These are phyloP conservation scores for Drosophila peninsularis DNA, from an alignment of 2,888 invertebrate genomes.

Conservation along the genomic window DNA sequence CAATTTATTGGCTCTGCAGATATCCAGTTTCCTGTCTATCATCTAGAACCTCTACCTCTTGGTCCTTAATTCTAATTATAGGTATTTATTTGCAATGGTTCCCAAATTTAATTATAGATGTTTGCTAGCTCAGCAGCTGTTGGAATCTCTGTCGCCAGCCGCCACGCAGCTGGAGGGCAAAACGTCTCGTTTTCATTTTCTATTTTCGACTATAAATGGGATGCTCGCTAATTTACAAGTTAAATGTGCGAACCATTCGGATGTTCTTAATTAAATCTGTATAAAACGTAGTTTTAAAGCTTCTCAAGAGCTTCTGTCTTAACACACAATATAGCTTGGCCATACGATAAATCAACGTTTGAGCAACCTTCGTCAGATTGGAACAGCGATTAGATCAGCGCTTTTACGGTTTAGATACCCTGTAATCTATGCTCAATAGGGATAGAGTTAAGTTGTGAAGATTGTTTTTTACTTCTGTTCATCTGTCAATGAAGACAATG, in stretches of 20 bases:
- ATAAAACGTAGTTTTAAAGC: constrained; percentile 25
- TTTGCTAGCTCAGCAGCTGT: constrained; percentile 40
- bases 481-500: no score
- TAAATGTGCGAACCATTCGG: constrained; percentile 55
- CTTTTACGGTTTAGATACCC: constrained; percentile 2
- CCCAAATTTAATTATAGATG: constrained; percentile 21
- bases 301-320: constrained; percentile 37
- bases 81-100: constrained; percentile 1
- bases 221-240: constrained; percentile 71
- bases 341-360: constrained; percentile 56
- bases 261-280: constrained; percentile 59
- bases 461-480: no score
- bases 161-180: constrained; percentile 60
- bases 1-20: neutral
- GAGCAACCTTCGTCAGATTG: constrained; percentile 22
- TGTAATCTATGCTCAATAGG: neutral
- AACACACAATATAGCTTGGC: constrained; percentile 7
- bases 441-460: neutral
- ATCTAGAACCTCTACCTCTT: neutral
- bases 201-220: constrained; percentile 26
- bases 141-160: constrained; percentile 23
- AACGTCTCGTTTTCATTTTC: constrained; percentile 45
- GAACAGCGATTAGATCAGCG: constrained; percentile 65
- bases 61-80: constrained; percentile 29
- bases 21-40: constrained; percentile 7